Evolutionary conservation across 2,113 vertebrate genomes (phyloP), one percentile per base, ranked within the genome.

Genomic region (Pycnonotus jocosus): DNA sequence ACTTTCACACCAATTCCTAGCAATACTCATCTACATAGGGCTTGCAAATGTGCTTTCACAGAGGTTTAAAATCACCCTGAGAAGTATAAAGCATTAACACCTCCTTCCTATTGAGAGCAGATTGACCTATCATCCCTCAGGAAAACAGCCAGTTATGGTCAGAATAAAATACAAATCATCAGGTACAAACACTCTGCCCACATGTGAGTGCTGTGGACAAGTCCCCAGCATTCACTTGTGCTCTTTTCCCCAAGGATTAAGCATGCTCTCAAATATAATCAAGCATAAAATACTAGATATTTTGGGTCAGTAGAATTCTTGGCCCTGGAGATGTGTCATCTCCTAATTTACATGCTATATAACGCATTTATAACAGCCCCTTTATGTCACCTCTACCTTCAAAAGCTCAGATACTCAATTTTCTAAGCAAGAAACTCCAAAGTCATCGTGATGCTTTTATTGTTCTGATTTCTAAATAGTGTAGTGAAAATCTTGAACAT

Each of bases 261-360:
- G 13, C 22, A 37, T 5, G 45, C 3, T 50, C 4, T 1, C 15
- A 54, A 20, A 31, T 3, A 0, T 30, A 64, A 33, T 1, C 15
- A 74, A 48, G 13, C 51, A 22, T 15, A 45, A 70, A 78, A 66
- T 48, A 40, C 7, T 9, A 6, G 1, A 19, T 60, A 56, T 3
- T 27, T 68, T 42, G 12, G 5, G 10, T 48, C 16, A 58, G 37
- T 22, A 57, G 2, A 40, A 5, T 35, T 79, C 15, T 61, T 12
- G 5, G 70, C 15, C 9, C 21, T n/a, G 13, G 6, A 61, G 18
- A 44, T 2, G 3, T 5, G 14, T 20, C 5, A 61, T 31, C 12
- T 44, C 3, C 11, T 47, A 81, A 47, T 70, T 88, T 65, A 30
- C 15, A 38, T 1, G 0, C 24, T 47, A 5, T 10, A 13, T 13